These are phyloP conservation scores for Lepus timidus DNA, from an alignment of 2,113 vertebrate species.

Conservation along the genomic window DNA sequence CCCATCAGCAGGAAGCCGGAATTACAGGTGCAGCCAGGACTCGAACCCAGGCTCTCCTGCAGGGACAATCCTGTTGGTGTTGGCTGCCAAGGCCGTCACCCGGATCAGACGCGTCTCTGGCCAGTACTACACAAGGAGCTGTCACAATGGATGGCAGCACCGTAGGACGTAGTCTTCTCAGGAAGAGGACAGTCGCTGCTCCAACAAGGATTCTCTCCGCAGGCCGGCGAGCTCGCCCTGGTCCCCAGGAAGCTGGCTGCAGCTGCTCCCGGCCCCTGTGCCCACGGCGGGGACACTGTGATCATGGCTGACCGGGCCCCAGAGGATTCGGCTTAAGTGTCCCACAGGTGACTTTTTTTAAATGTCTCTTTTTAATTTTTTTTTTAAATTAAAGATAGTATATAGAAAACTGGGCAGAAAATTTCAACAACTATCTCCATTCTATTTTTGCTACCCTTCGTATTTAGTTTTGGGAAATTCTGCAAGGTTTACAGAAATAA, in stretches of 20 bases:
- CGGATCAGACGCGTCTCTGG: background rate
- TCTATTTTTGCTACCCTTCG: background rate
- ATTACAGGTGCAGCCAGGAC: too few species aligned
- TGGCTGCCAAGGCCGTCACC: background rate
- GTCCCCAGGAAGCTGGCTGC: background rate
- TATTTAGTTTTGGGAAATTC: background rate
- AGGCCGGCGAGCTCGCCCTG: too few species aligned
- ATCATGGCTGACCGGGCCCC: background rate
- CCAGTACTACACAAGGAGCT: background rate
- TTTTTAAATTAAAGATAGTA: background rate
- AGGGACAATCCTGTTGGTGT: background rate
- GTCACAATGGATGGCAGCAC: background rate
- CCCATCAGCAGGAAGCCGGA: too few species aligned
- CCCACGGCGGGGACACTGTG: background rate
- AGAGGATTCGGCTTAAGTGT: background rate
- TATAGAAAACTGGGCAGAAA: too few species aligned
- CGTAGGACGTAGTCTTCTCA: background rate
- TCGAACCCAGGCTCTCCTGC: too few species aligned
- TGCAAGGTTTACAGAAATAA: constrained; percentile 35
- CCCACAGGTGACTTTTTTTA: background rate
- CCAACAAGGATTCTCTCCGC: background rate
- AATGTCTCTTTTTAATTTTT: background rate
- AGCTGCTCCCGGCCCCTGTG: background rate
- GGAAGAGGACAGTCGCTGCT: background rate
- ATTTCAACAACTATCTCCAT: background rate